These are phyloP conservation scores for Dallia pectoralis DNA, from an alignment of 2,797 vertebrate species.

Conservation along the genomic window DNA sequence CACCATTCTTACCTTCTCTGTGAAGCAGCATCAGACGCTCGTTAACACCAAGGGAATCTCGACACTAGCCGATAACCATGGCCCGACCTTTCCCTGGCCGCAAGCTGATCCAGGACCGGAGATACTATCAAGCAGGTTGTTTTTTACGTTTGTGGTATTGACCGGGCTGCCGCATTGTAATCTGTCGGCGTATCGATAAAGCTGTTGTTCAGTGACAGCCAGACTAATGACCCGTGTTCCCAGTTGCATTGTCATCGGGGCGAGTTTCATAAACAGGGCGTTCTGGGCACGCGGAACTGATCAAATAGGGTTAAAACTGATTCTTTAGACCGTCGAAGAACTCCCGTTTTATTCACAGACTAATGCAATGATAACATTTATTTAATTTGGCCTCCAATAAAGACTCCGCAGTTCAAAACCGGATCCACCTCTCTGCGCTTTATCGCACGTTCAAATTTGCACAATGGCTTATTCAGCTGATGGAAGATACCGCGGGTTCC, in stretches of 20 bases:
- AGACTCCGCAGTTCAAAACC: conserved; percentile 5
- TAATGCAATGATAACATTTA: not conserved
- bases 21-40: conserved; percentile 34
- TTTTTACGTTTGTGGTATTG: not conserved
- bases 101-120: not conserved
- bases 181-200: not conserved
- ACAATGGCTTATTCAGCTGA: not conserved
- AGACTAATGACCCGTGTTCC: not conserved
- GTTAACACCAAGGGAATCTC: conserved; percentile 37
- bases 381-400: not conserved
- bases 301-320: not conserved
- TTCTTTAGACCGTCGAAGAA: not conserved
- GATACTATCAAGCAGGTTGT: not conserved
- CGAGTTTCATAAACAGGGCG: conserved; percentile 44
- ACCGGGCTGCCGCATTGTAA: not conserved
- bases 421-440: conserved; percentile 30
- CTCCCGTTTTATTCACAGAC: not conserved
- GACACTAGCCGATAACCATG: conserved; percentile 21
- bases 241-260: conserved; percentile 46
- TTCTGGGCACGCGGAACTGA: conserved; percentile 23
- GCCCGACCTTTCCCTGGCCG: not conserved
- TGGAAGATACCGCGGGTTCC: not conserved
- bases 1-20: not conserved
- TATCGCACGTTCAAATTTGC: conserved; percentile 32
- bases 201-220: not conserved